Percentiles rank a stretch among this genome's conserved stretches.
phyloP scores from a whole-genome alignment of 2,797 vertebrate genomes.

The Trachops cirrhosus region DNA sequence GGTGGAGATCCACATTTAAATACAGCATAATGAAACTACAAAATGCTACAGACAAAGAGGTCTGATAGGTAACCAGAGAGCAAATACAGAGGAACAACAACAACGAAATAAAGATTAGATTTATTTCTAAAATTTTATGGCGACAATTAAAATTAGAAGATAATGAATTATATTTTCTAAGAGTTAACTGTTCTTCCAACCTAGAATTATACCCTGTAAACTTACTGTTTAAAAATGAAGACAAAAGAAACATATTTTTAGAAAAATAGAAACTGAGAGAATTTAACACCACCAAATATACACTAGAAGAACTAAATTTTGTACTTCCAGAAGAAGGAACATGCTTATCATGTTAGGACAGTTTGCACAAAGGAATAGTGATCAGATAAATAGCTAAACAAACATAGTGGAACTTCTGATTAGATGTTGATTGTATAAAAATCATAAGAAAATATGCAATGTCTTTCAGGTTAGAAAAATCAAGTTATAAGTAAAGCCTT shows the following conservation, averaged over 20 bases:
- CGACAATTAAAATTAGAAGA: background rate
- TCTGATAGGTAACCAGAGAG: background rate
- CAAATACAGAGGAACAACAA: background rate
- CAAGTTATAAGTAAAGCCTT: background rate
- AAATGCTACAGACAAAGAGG: background rate
- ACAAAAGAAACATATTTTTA: constrained; percentile 5
- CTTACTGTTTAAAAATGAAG: background rate
- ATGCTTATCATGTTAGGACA: background rate
- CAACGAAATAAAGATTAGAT: background rate
- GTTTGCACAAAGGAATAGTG: background rate
- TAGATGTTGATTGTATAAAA: background rate
- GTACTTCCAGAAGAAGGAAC: background rate
- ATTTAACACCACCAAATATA: background rate
- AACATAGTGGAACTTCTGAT: background rate
- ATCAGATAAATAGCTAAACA: background rate
- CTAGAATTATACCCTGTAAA: background rate
- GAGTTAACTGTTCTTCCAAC: background rate
- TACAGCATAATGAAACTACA: background rate
- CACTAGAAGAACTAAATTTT: background rate
- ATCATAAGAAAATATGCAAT: background rate
- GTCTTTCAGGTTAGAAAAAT: background rate
- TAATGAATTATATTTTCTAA: background rate
- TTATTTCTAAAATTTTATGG: background rate
- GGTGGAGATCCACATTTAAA: background rate
- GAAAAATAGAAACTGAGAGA: background rate